Evolutionary conservation across 2,797 vertebrate genomes (phyloP).

Genomic region (Manis javanica): DNA sequence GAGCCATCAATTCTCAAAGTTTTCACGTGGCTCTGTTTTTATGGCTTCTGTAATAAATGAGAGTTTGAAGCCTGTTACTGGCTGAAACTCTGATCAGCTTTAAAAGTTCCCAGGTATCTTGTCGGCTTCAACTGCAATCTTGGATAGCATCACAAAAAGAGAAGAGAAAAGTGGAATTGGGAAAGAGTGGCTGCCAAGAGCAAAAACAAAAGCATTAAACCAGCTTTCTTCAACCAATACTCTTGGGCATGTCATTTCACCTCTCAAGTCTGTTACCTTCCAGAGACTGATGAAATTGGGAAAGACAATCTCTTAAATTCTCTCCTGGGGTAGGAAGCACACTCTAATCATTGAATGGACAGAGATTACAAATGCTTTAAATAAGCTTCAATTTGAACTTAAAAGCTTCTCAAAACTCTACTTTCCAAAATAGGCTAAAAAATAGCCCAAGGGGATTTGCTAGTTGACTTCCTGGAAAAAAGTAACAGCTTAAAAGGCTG

Average conservation of each 20-base stretch:
- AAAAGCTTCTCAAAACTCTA: slow-evolving; percentile 49
- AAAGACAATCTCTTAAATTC: neutral
- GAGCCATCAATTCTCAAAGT: slow-evolving; percentile 1
- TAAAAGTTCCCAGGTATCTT: neutral
- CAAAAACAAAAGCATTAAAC: neutral
- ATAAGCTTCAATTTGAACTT: slow-evolving; percentile 21
- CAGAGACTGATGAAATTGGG: neutral
- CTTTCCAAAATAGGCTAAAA: slow-evolving; percentile 29
- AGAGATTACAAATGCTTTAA: slow-evolving; percentile 26
- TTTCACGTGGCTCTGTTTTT: slow-evolving; percentile 2
- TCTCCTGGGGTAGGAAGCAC: neutral
- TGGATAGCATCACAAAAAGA: neutral
- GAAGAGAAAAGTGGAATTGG: neutral
- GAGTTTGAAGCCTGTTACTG: slow-evolving; percentile 45
- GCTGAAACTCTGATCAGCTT: slow-evolving; percentile 26
- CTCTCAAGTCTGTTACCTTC: neutral
- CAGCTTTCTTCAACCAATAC: neutral
- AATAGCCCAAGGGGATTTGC: neutral
- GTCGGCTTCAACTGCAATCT: neutral
- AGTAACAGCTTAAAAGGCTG: neutral
- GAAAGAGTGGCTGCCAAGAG: neutral
- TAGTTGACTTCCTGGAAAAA: neutral
- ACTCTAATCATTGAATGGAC: neutral
- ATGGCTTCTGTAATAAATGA: slow-evolving; percentile 21
- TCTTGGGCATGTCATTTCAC: neutral